These are phyloP conservation scores for Gymnoscopelus microlampas DNA, from an alignment of 2,797 vertebrate genomes.

Conservation along the genomic window DNA sequence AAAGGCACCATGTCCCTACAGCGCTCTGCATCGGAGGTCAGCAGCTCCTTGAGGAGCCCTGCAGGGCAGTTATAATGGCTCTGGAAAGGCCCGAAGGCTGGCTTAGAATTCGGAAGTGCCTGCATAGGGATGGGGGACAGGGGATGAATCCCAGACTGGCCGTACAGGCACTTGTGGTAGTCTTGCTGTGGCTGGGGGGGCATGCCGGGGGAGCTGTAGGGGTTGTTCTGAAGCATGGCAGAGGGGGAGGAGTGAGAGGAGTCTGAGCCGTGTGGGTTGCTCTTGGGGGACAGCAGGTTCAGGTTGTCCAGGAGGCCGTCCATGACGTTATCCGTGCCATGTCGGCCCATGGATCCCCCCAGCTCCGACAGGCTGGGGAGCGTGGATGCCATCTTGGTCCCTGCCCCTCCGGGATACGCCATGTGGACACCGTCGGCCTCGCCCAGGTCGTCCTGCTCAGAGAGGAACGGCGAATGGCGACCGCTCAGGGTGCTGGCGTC, in stretches of 20 bases:
- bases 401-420: constrained; percentile 84
- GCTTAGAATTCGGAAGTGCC: constrained; percentile 86
- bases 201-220: constrained; percentile 84
- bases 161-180: constrained; percentile 89
- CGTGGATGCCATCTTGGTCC: constrained; percentile 88
- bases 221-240: constrained; percentile 86
- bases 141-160: constrained; percentile 85
- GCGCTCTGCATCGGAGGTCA: constrained; percentile 88
- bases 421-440: constrained; percentile 88
- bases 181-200: constrained; percentile 84
- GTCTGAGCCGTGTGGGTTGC: constrained; percentile 72
- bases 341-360: constrained; percentile 80
- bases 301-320: constrained; percentile 95
- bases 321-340: constrained; percentile 87
- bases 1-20: constrained; percentile 84
- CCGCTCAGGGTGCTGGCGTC: constrained; percentile 95
- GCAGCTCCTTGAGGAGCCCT: constrained; percentile 92
- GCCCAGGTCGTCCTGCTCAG: constrained; percentile 91
- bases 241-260: constrained; percentile 86
- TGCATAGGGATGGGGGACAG: constrained; percentile 87
- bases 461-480: constrained; percentile 92
- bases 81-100: constrained; percentile 83
- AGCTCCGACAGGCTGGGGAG: constrained; percentile 95
- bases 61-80: constrained; percentile 87
- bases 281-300: constrained; percentile 92